Evolutionary conservation across 30 jellyfish, hydroid and myxozoan species (phyloP), one percentile per base, ranked within the genome.

Genomic region (Morbakka virulenta): DNA sequence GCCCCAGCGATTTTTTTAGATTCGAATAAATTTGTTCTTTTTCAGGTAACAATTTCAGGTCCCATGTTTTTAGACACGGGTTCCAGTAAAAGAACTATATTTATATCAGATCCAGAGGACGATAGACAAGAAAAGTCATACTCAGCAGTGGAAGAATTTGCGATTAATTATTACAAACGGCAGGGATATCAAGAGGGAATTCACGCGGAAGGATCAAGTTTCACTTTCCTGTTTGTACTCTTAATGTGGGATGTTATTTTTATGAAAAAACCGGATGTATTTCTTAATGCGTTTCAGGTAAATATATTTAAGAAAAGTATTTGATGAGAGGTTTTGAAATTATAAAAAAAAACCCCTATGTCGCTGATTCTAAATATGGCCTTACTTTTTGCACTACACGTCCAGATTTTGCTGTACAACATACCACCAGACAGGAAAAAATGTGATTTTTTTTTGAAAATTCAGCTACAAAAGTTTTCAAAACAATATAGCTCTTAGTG

Each of bases 171-270:
- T 73, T 91, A 83, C 88, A 84, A 79, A 33, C 85, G 53, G 51
- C 52, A 12, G 6, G 98, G 98, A 3, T 83, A 24, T 57, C 80
- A 94, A 20, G 36, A 77, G 34, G 99, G 99, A 23, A 85, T 93
- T 24, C 96, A 85, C 50, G 96, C 89, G 2, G 99, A 93, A 86
- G 95, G 96, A n/a, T 62, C 95, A 48, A 67, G 95, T 3, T 79
- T 88, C 28, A 24, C 84, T 11, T 62, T 89, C 35, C 74, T 93
- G 57, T 93, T 74, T 62, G 20, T 80, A 51, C 66, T 93, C 50
- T 24, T 93, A 27, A 83, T 93, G 67, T 93, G 99, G 99, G 99
- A 93, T 28, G 53, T 85, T 25, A 75, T 93, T 35, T 93, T 85
- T 83, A 85, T 87, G 95, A 81, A 81, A 23, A 79, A 85, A 0